Percentiles rank a stretch among this genome's conserved stretches.
phyloP scores from a whole-genome alignment of 2,113 vertebrate genomes.

The Tychaedon coryphoeus region DNA sequence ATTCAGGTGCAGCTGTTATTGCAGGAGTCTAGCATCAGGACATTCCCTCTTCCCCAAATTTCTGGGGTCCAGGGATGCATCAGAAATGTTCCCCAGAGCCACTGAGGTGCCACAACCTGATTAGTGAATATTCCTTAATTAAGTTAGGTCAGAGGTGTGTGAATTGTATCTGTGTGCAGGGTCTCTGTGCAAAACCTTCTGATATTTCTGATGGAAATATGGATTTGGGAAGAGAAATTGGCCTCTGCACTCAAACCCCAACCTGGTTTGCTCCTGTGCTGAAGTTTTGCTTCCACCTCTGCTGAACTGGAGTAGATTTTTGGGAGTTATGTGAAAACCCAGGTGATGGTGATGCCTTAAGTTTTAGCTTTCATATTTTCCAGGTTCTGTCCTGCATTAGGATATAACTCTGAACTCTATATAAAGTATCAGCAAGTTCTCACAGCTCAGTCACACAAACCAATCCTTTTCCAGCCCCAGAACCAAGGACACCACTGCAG shows the following conservation, averaged over 20 bases:
- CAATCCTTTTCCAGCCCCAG: not conserved
- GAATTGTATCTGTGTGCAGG: accelerated
- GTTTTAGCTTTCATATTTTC: not conserved
- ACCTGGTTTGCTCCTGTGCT: not conserved
- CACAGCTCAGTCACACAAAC: not conserved
- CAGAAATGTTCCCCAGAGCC: not conserved
- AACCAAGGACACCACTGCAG: not conserved
- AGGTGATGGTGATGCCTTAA: not conserved
- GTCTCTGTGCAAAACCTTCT: not conserved
- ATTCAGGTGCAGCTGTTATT: accelerated
- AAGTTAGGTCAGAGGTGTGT: not conserved
- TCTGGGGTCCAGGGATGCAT: too few relatives aligned
- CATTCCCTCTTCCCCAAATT: not conserved
- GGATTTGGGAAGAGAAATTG: not conserved
- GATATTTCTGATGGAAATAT: not conserved
- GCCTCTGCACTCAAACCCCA: not conserved
- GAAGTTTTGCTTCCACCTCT: not conserved
- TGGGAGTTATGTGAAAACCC: not conserved
- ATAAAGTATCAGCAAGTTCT: not conserved
- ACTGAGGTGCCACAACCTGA: not conserved
- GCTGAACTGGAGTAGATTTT: not conserved
- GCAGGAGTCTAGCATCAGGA: not conserved
- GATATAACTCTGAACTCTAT: not conserved
- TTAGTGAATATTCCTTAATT: not conserved
- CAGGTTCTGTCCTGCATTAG: not conserved